Evolutionary conservation across 53 echinoderm and acorn worm species (phyloP).

Genomic region (Apostichopus leukothele): DNA sequence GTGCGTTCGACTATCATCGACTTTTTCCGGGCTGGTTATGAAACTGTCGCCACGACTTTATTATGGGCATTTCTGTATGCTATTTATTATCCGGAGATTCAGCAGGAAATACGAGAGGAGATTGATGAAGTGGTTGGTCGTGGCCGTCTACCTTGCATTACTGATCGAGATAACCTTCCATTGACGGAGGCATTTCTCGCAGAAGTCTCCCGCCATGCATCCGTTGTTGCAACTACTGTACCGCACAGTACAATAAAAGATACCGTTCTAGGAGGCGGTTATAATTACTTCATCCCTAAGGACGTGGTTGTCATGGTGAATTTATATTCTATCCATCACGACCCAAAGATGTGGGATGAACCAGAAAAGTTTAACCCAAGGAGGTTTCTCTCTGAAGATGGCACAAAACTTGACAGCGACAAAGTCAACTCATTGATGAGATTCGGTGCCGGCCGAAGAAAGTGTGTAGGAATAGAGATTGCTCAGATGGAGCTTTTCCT

Average conservation of each 20-base stretch:
- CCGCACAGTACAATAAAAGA: constrained; percentile 83
- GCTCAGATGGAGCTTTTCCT: constrained; percentile 48
- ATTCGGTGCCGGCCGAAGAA: constrained; percentile 47
- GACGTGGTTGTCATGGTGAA: constrained; percentile 84
- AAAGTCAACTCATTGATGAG: constrained; percentile 23
- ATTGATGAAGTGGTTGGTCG: constrained; percentile 56
- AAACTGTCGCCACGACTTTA: constrained; percentile 60
- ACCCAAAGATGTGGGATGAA: constrained; percentile 39
- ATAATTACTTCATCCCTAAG: constrained; percentile 76
- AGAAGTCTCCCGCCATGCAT: constrained; percentile 72
- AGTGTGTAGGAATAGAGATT: constrained; percentile 52
- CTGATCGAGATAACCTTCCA: constrained; percentile 69
- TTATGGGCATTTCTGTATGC: constrained; percentile 62
- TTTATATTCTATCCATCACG: constrained; percentile 52
- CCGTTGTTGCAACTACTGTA: constrained; percentile 66
- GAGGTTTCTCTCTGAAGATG: constrained; percentile 58
- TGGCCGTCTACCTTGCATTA: constrained; percentile 49
- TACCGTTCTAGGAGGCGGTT: constrained; percentile 65
- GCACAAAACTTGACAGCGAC: constrained; percentile 39
- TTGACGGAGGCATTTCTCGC: constrained; percentile 79
- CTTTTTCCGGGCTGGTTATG: constrained; percentile 70
- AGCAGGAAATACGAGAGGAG: constrained; percentile 62
- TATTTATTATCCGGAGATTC: constrained; percentile 61
- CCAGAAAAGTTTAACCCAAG: constrained; percentile 50
- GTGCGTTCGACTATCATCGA: constrained; percentile 52